phyloP scores from a whole-genome alignment of 2,888 invertebrate species.

The Amphipoea lucens region DNA sequence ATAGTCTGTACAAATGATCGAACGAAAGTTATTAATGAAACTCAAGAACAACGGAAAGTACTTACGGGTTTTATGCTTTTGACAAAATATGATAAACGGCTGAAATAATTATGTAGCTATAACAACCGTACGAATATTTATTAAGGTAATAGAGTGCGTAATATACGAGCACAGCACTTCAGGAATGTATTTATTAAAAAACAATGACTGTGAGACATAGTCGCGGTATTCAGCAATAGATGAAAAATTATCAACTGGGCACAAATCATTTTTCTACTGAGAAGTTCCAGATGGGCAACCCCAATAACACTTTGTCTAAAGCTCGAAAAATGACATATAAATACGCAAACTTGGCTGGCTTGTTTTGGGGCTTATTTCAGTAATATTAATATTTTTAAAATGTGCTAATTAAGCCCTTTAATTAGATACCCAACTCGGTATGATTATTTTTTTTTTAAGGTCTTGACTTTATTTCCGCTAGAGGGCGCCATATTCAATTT shows the following conservation, averaged over 20 bases:
- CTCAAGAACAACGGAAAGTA: not conserved
- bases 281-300: not conserved
- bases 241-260: not conserved
- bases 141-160: not conserved
- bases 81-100: not conserved
- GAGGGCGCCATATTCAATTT: too few species aligned
- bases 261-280: not conserved
- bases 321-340: not conserved
- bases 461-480: too few species aligned
- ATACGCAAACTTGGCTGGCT: not conserved
- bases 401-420: too few species aligned
- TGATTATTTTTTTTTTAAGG: too few species aligned
- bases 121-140: too few species aligned
- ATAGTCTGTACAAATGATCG: conserved; percentile 6
- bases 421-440: too few species aligned
- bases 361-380: too few species aligned
- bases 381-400: too few species aligned
- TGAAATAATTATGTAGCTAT: not conserved
- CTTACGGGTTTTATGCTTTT: not conserved
- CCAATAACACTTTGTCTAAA: too few species aligned
- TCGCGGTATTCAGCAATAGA: conserved; percentile 4
- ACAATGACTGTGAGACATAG: not conserved
- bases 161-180: not conserved
- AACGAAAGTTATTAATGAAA: not conserved
- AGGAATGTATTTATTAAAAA: conserved; percentile 8